Base-by-base conservation (phyloP, 2,113 vertebrate species). In the Rhodinocichla rosea region DNA sequence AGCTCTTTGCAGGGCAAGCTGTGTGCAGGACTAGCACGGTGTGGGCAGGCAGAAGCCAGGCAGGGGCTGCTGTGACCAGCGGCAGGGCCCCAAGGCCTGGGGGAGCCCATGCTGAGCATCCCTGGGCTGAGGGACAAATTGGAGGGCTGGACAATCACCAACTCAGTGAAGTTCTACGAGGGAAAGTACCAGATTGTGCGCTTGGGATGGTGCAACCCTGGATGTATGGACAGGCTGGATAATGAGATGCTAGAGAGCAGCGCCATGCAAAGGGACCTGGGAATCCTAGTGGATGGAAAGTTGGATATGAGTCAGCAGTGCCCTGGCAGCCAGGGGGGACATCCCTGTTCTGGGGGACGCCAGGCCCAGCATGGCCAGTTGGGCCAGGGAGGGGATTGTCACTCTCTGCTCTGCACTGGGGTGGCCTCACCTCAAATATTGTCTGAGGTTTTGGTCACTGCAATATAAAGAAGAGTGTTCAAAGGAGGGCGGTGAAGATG, bases 371-470 rank as follows among this genome's bases (percentile, higher is more conserved):
- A 35, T 21, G 24, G 45, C 45, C 45, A 20, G 5, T 37, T 5
- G 3, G 24, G 33, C 23, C 33, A 49, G 33, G 52, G 70, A 57
- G 7, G 13, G 52, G 32, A 74, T 35, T 57, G 40, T 44, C 40
- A 32, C 13, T 3, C 40, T 35, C 32, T 44, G 13, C 53, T 13
- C 40, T 44, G 39, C 39, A 15, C 17, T 35, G 17, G 33, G 17
- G 23, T 0, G 0, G 35, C 35, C 35, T 15, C 37, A 42, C 9
- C 22, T 33, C 9, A 3, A 57, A 35, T 28, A 28, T 6, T 27
- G 33, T 30, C 18, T 30, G 55, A 37, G 13, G 15, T 37, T 75
- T 47, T 59, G n/a, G 27, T 24, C 27, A 18, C 14, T 32, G n/a
- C 11, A 30, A 11, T 32, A 14, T 21, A 35, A 59, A 44, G 37